These are phyloP conservation scores for Indri indri DNA, from an alignment of 2,113 vertebrate genomes.

Conservation along the genomic window DNA sequence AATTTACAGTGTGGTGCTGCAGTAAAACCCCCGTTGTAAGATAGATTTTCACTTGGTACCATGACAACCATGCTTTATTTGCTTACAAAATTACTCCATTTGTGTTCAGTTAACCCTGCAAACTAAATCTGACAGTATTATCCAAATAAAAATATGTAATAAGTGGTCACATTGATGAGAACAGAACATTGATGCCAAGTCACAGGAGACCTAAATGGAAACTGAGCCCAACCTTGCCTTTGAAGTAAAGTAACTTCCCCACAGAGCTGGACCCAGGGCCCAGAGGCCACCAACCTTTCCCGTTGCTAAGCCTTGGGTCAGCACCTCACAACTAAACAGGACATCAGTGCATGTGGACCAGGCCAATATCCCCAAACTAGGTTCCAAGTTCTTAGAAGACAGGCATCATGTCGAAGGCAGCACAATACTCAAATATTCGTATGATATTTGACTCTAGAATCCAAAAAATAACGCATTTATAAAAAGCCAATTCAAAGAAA, in stretches of 20 bases:
- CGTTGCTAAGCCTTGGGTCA: rapidly evolving
- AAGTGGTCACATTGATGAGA: not conserved
- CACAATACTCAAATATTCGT: too few relatives aligned
- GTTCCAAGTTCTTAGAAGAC: not conserved
- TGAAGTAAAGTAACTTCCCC: not conserved
- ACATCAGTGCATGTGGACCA: not conserved
- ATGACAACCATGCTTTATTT: not conserved
- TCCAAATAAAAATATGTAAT: not conserved
- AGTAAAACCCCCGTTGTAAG: not conserved
- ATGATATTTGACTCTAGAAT: not conserved
- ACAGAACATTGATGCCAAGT: not conserved
- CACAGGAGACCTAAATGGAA: not conserved
- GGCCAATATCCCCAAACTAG: not conserved
- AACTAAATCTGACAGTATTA: not conserved
- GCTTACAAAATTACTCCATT: not conserved
- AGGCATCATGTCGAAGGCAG: rapidly evolving
- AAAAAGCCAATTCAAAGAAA: not conserved
- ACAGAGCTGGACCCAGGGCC: not conserved
- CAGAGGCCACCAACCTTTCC: rapidly evolving
- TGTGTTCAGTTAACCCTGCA: not conserved
- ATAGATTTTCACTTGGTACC: rapidly evolving
- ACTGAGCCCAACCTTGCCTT: rapidly evolving
- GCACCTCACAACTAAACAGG: not conserved
- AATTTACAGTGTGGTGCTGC: rapidly evolving
- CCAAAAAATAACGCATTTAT: not conserved